Percentiles rank a stretch among this genome's conserved stretches.
These are phyloP conservation scores for Cyrtodaria siliqua DNA, from an alignment of 2,888 invertebrate species.

Conservation along the genomic window DNA sequence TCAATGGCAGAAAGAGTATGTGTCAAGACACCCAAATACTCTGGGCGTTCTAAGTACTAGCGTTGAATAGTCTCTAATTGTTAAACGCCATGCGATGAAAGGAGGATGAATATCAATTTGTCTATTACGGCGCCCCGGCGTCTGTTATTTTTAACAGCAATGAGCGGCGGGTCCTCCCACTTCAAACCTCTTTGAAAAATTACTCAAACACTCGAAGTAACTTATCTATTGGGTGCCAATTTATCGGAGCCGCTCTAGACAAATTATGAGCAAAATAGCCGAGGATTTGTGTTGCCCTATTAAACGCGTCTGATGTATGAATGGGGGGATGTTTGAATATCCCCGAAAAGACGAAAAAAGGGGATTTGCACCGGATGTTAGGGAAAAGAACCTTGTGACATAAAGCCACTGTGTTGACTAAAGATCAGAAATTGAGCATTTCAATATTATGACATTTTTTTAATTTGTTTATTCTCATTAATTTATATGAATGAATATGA, in stretches of 20 bases:
- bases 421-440: too few species aligned
- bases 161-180: conserved; percentile 51
- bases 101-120: conserved; percentile 61
- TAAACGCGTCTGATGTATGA: conserved; percentile 30
- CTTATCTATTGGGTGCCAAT: conserved; percentile 55
- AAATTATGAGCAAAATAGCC: conserved; percentile 29
- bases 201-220: conserved; percentile 53
- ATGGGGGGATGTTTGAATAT: conserved; percentile 3
- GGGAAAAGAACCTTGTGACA: too few species aligned
- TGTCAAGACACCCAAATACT: conserved; percentile 42
- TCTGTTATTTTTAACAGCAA: conserved; percentile 64
- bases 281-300: conserved; percentile 23
- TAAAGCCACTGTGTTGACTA: too few species aligned
- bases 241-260: conserved; percentile 34
- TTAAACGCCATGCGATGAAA: conserved; percentile 31
- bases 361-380: conserved; percentile 2
- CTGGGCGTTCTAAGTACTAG: conserved; percentile 49
- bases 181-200: conserved; percentile 39
- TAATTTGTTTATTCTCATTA: too few species aligned
- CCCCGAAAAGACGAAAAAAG: not conserved
- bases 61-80: conserved; percentile 35
- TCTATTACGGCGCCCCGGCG: conserved; percentile 63
- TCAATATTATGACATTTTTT: too few species aligned
- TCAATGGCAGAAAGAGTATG: conserved; percentile 41
- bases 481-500: too few species aligned